These are phyloP conservation scores for Siniperca obscura DNA, from an alignment of 2,797 vertebrate genomes.

Conservation along the genomic window DNA sequence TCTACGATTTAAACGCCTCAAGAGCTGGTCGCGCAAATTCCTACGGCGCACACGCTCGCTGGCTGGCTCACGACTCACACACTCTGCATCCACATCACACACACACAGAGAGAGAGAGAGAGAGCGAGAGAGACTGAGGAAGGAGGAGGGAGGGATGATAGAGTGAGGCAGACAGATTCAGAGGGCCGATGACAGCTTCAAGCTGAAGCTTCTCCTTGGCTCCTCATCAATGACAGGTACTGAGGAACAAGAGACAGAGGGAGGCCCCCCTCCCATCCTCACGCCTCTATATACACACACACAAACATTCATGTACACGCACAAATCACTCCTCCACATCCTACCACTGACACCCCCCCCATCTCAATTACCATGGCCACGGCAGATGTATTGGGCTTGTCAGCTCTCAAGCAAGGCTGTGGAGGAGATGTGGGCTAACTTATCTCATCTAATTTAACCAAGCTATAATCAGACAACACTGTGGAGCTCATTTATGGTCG, in stretches of 20 bases:
- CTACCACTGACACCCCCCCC: conserved; percentile 29
- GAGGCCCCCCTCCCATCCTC: conserved; percentile 37
- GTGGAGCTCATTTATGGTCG: conserved; percentile 51
- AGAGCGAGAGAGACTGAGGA: conserved; percentile 10
- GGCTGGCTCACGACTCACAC: conserved; percentile 67
- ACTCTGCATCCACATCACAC: conserved; percentile 70
- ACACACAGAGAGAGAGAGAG: conserved; percentile 29
- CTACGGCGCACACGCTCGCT: conserved; percentile 44
- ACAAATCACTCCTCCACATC: conserved; percentile 56
- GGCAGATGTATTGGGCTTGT: conserved; percentile 78
- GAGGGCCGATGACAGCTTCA: conserved; percentile 82
- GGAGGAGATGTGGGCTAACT: conserved; percentile 71
- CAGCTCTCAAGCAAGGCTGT: conserved; percentile 72
- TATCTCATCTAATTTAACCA: conserved; percentile 74
- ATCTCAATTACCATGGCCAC: conserved; percentile 75
- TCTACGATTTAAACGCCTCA: conserved; percentile 62
- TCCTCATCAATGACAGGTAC: conserved; percentile 83
- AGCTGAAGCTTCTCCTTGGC: conserved; percentile 80
- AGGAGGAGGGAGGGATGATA: conserved; percentile 62
- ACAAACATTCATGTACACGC: conserved; percentile 31
- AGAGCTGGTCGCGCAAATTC: conserved; percentile 57
- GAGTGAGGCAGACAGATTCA: conserved; percentile 76
- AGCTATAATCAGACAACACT: conserved; percentile 69
- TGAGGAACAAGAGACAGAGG: conserved; percentile 70
- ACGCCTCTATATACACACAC: conserved; percentile 27